phyloP scores from a whole-genome alignment of 2,888 invertebrate species.

The Proisotoma minuta region DNA sequence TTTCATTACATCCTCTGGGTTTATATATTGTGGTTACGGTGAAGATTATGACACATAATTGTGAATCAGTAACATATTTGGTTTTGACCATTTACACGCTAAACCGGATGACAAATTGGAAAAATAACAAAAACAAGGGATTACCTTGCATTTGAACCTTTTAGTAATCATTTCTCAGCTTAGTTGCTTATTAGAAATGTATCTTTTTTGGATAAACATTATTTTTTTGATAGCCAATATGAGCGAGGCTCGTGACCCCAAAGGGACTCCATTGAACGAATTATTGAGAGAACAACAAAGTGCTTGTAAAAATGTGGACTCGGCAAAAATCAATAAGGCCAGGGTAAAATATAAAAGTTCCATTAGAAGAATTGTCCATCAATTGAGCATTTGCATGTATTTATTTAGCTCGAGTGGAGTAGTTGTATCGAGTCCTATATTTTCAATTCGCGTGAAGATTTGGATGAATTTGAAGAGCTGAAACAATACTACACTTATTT shows the following conservation, averaged over 20 bases:
- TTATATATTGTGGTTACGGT: too few relatives aligned
- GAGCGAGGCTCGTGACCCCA: constrained; percentile 17
- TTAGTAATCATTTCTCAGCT: too few relatives aligned
- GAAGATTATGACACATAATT: too few relatives aligned
- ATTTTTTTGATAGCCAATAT: too few relatives aligned
- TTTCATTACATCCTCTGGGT: too few relatives aligned
- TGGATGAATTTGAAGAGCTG: constrained; percentile 7
- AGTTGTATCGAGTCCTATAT: background rate
- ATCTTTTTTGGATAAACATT: too few relatives aligned
- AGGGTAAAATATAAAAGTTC: background rate
- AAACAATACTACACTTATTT: constrained; percentile 15
- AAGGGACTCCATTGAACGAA: constrained; percentile 32
- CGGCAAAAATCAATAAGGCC: background rate
- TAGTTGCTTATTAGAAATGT: too few relatives aligned
- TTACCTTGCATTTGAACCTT: too few relatives aligned
- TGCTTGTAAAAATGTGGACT: background rate
- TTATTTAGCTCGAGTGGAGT: background rate
- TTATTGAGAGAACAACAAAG: constrained; percentile 6
- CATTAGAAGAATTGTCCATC: background rate
- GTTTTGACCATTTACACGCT: too few relatives aligned
- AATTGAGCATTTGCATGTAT: background rate
- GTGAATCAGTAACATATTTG: too few relatives aligned
- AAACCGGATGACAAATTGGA: too few relatives aligned
- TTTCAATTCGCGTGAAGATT: background rate
- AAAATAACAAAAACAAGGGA: too few relatives aligned